Evolutionary conservation across 1,140 invertebrate genomes (phyloP).

Genomic region (Zaprionus nigranus): DNA sequence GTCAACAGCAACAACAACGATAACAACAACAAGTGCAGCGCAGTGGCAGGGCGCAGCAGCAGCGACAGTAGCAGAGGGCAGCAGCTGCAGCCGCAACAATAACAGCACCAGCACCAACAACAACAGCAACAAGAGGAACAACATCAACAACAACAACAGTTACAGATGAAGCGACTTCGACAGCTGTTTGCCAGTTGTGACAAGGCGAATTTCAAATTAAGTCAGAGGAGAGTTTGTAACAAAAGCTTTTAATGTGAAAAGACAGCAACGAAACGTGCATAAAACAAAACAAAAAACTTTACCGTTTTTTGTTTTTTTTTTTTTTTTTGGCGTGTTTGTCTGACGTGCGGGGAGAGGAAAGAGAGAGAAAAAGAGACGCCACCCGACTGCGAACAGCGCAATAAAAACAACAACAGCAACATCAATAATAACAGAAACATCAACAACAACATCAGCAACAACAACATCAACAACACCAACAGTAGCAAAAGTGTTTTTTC

Average conservation of each 20-base stretch:
- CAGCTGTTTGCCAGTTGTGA: constrained; percentile 45
- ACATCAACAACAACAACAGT: constrained; percentile 7
- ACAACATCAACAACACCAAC: constrained; percentile 33
- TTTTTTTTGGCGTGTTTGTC: neutral
- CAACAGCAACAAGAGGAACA: constrained; percentile 9
- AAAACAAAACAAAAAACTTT: constrained; percentile 33
- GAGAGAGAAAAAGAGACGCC: constrained; percentile 11
- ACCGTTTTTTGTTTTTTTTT: constrained; percentile 46
- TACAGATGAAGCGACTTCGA: constrained; percentile 20
- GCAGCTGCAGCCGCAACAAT: neutral
- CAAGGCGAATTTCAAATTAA: constrained; percentile 46
- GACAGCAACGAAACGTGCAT: constrained; percentile 13
- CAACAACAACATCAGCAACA: constrained; percentile 19
- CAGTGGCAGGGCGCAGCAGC: constrained; percentile 27
- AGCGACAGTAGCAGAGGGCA: neutral
- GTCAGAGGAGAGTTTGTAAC: constrained; percentile 28
- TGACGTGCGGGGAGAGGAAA: neutral
- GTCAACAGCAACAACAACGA: constrained; percentile 39
- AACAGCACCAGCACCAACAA: neutral
- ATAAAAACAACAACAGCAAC: constrained; percentile 25
- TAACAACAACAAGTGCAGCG: constrained; percentile 59
- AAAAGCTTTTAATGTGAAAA: constrained; percentile 26
- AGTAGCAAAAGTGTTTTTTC: constrained; percentile 36
- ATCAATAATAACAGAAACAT: constrained; percentile 21
- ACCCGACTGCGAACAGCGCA: constrained; percentile 25